Percentiles rank a stretch among this genome's conserved stretches.
phyloP scores from a whole-genome alignment of 1,140 invertebrate genomes.

The Drosophila nebulosa region DNA sequence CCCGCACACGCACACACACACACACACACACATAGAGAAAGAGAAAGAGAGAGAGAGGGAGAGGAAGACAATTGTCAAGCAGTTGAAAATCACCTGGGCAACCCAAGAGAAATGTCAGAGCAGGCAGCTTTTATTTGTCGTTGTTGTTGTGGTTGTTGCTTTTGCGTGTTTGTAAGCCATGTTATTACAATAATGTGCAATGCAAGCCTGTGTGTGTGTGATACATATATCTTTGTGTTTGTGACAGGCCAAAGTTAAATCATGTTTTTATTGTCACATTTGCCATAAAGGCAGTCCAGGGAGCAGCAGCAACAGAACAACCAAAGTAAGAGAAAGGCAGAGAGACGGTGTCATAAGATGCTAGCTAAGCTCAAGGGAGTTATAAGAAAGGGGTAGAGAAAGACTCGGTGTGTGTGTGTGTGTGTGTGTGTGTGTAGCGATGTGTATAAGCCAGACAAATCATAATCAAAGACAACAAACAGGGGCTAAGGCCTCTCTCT shows the following conservation, averaged over 20 bases:
- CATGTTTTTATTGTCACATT: constrained; percentile 78
- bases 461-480: constrained; percentile 70
- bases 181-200: constrained; percentile 75
- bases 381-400: not conserved
- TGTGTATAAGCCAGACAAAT: constrained; percentile 71
- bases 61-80: constrained; percentile 60
- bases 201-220: constrained; percentile 9
- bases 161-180: constrained; percentile 74
- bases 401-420: not conserved
- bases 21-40: not conserved
- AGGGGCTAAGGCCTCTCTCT: constrained; percentile 6
- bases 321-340: constrained; percentile 10
- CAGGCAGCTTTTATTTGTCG: constrained; percentile 25
- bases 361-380: constrained; percentile 46
- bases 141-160: constrained; percentile 39
- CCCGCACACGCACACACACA: not conserved
- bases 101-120: constrained; percentile 38
- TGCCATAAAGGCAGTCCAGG: constrained; percentile 66
- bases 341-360: constrained; percentile 53
- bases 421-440: not conserved
- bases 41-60: not conserved
- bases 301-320: constrained; percentile 21
- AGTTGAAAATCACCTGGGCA: constrained; percentile 66
- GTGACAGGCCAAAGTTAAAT: constrained; percentile 71
- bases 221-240: constrained; percentile 23